Evolutionary conservation across 2,113 vertebrate species (phyloP), one percentile per base, ranked within the genome.

Genomic region (Phyllostomus hastatus): DNA sequence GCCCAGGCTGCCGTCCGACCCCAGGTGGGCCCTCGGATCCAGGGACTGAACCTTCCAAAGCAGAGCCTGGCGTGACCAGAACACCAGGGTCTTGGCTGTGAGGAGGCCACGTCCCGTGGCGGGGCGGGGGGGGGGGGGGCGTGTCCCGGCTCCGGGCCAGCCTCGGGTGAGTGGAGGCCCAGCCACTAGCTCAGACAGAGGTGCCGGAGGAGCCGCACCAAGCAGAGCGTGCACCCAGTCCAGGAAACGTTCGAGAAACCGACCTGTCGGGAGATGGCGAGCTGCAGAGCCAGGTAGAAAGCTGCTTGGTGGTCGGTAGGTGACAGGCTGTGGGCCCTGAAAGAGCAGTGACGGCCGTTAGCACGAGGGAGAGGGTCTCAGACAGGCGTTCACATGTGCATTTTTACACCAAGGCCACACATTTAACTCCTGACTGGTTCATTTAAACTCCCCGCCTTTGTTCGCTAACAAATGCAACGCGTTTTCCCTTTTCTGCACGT

Each of bases 181-280:
- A n/a, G 35, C 35, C 10, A 28, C 24, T 0, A 0, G 66, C 82
- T 0, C 0, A 2, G 2, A 9, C 1, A 0, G 22, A 22, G 17
- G 48, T 2, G 22, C 79, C 3, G 4, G 43, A 54, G 70, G 43
- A 79, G 48, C 4, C 1, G 19, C 1, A 4, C 10, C 0, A 5
- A 50, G 15, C 35, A 0, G 20, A 22, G 11, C 6, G 0, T 0
- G 6, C 3, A 12, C 20, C 57, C 3, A 4, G 19, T 0, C 24
- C 0, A 7, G 69, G 57, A 61, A 28, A 46, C n/a, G 4, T 1
- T 0, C 6, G 3, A 31, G 76, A 52, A 80, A 98, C 98, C 98
- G 97, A 99, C 99, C 99, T 99, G 99, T 98, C 99, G 99, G 97
- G 99, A 99, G 97, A 99, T 99, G 80, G 99, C 99, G 35, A 99